phyloP scores from a whole-genome alignment of 1,140 invertebrate species.

The Lepidurus arcticus region DNA sequence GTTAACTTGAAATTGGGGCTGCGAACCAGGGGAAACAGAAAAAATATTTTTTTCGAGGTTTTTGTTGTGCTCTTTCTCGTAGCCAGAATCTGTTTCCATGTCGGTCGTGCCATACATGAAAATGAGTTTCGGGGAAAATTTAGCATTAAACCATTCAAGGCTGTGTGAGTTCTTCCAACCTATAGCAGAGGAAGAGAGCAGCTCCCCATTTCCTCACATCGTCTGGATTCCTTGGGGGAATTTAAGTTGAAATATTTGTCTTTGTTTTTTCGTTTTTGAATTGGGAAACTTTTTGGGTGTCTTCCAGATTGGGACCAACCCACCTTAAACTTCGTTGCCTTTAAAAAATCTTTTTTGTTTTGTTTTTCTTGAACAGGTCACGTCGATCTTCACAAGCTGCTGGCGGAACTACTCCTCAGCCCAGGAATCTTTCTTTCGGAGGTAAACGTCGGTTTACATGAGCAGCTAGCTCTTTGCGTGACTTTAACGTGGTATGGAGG shows the following conservation, averaged over 20 bases:
- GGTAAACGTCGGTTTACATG: constrained; percentile 51
- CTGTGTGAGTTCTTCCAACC: no score
- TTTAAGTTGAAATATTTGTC: constrained; percentile 4
- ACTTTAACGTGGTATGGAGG: no score
- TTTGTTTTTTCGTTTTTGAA: not conserved
- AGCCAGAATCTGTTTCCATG: not conserved
- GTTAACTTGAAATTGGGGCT: not conserved
- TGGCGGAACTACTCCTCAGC: constrained; percentile 58
- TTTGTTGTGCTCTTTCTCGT: not conserved
- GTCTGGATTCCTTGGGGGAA: not conserved
- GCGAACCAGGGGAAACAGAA: not conserved
- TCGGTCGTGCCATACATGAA: not conserved
- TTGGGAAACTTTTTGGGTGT: not conserved
- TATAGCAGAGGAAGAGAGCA: no score
- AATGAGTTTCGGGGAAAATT: not conserved
- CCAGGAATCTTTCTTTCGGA: constrained; percentile 63
- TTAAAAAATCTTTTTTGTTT: constrained; percentile 23
- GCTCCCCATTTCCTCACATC: no score
- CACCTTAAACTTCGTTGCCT: not conserved
- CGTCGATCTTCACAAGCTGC: constrained; percentile 66
- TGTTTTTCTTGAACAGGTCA: constrained; percentile 53
- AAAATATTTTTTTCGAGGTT: not conserved
- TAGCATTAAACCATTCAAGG: not conserved
- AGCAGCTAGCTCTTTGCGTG: not conserved
- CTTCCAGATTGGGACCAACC: not conserved